Evolutionary conservation across 2,113 vertebrate species (phyloP).

Genomic region (Etia nguti): DNA sequence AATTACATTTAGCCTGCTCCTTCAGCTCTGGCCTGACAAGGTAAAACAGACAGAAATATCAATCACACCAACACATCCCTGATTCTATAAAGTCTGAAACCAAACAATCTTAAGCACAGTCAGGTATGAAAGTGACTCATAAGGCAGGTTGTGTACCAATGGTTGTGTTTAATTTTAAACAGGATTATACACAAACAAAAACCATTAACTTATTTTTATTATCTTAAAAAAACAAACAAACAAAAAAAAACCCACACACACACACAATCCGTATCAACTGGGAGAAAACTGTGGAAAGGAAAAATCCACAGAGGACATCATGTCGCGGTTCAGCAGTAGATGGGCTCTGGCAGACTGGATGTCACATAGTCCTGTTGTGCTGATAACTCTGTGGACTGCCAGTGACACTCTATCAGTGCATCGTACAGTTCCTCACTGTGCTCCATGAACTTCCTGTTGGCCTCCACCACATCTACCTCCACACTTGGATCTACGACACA

Average conservation of each 20-base stretch:
- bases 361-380: slow-evolving; percentile 68
- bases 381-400: slow-evolving; percentile 82
- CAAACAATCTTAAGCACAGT: too few relatives aligned
- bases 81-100: too few relatives aligned
- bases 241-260: too few relatives aligned
- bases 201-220: not conserved
- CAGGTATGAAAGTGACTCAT: too few relatives aligned
- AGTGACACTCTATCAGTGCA: slow-evolving; percentile 85
- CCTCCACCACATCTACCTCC: slow-evolving; percentile 81
- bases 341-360: slow-evolving; percentile 44
- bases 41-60: not conserved
- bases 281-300: not conserved
- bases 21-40: not conserved
- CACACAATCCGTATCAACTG: not conserved
- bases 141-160: too few relatives aligned
- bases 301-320: not conserved
- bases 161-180: not conserved
- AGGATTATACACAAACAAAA: not conserved
- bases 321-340: slow-evolving; percentile 27
- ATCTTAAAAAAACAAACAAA: not conserved
- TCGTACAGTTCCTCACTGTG: slow-evolving; percentile 90
- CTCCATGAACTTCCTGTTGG: slow-evolving; percentile 88
- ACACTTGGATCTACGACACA: slow-evolving; percentile 77
- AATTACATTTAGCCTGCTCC: not conserved
- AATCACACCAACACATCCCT: too few relatives aligned